These are phyloP conservation scores for human DNA, from an alignment of 2,113 vertebrate species.

Conservation along the genomic window DNA sequence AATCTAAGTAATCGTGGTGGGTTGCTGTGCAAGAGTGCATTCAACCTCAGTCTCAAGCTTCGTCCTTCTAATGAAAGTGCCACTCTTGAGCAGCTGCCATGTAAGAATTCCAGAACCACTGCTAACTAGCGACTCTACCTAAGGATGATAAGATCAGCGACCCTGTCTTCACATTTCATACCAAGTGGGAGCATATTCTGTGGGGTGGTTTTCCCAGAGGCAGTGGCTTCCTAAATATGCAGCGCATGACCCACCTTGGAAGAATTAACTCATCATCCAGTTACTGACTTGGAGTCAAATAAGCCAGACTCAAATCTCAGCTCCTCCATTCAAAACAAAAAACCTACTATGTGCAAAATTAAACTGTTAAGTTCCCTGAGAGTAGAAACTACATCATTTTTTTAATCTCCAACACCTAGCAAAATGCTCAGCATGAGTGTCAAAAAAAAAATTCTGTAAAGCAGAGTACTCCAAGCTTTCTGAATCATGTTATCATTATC, in stretches of 20 bases:
- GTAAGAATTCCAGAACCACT: not conserved
- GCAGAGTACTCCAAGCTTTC: not conserved
- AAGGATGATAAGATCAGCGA: not conserved
- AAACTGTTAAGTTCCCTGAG: not conserved
- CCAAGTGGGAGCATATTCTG: not conserved
- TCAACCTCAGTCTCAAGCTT: not conserved
- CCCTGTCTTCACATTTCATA: not conserved
- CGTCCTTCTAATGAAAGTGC: not conserved
- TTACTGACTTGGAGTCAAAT: not conserved
- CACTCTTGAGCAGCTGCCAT: not conserved
- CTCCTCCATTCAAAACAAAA: not conserved
- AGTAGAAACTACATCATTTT: not conserved
- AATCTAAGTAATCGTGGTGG: not conserved
- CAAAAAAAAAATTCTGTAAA: not conserved
- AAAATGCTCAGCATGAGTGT: not conserved
- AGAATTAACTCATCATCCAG: not conserved
- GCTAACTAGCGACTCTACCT: fast-evolving
- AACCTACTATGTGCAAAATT: not conserved
- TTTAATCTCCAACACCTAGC: not conserved
- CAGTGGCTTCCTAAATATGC: not conserved
- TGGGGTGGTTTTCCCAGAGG: not conserved
- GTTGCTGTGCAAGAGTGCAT: fast-evolving
- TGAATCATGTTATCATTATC: not conserved
- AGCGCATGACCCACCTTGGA: not conserved
- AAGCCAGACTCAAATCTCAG: not conserved